Evolutionary conservation across 2,888 invertebrate species (phyloP).

Genomic region (Metallyticus violacea): DNA sequence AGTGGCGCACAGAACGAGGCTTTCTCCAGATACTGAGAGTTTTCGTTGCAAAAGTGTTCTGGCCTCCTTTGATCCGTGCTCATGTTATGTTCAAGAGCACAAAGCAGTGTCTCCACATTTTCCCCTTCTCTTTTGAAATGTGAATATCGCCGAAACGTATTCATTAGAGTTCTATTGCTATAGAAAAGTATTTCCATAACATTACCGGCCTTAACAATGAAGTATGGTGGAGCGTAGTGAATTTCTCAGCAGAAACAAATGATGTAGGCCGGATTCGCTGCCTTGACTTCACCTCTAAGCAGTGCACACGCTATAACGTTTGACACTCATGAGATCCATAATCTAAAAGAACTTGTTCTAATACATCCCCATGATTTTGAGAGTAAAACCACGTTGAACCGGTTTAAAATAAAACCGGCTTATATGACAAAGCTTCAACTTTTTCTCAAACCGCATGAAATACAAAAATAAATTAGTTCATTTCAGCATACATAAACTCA

Average conservation of each 20-base stretch:
- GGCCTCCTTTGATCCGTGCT: background rate
- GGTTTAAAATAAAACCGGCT: no score
- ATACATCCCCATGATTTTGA: no score
- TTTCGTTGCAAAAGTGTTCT: background rate
- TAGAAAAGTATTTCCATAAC: background rate
- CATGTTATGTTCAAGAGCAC: background rate
- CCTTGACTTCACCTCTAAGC: background rate
- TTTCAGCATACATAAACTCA: no score
- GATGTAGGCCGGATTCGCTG: background rate
- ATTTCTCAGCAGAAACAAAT: background rate
- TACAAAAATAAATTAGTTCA: no score
- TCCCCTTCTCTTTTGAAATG: background rate
- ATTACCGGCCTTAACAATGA: background rate
- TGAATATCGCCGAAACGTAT: background rate
- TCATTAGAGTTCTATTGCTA: background rate
- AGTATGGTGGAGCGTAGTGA: background rate
- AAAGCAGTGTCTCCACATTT: background rate
- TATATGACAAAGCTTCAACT: no score
- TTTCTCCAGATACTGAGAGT: background rate
- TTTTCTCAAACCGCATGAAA: no score
- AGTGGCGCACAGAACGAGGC: background rate
- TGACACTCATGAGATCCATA: background rate
- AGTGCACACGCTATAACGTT: no score
- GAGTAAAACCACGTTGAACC: no score
- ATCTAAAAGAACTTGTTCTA: background rate